A percentile compares a stretch with the other conserved stretches of the same genome.
These are phyloP conservation scores for Oxystoma pomonae DNA, from an alignment of 2,888 invertebrate genomes.

Conservation along the genomic window DNA sequence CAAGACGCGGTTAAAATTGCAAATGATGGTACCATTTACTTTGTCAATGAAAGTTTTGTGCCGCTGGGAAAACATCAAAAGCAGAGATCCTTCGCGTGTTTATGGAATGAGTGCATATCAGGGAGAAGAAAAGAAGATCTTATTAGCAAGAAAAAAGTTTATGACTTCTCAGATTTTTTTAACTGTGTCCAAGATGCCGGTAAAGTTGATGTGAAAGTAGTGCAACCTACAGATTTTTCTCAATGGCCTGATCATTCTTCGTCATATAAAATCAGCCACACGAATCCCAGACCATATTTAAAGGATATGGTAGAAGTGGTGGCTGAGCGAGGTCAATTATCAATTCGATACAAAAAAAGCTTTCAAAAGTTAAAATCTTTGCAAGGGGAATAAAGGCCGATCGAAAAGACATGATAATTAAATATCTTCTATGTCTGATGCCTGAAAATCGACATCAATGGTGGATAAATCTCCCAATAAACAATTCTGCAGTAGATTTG, in stretches of 20 bases:
- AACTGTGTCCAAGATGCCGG: constrained; percentile 17
- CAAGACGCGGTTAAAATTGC: no score
- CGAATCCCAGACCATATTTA: constrained; percentile 10
- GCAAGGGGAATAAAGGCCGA: neutral
- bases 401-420: no score
- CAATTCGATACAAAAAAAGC: neutral
- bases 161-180: neutral
- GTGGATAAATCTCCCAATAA: no score
- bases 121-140: constrained; percentile 34
- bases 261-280: constrained; percentile 9
- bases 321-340: constrained; percentile 5
- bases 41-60: constrained; percentile 30
- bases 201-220: constrained; percentile 19
- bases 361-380: neutral
- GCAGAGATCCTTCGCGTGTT: constrained; percentile 20
- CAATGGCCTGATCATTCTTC: constrained; percentile 19
- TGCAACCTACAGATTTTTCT: constrained; percentile 19
- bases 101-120: constrained; percentile 36
- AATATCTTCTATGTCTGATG: no score
- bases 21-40: neutral
- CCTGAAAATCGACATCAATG: no score
- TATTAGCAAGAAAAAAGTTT: no score
- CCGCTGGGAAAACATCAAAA: constrained; percentile 24
- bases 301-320: constrained; percentile 14
- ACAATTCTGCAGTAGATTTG: no score